phyloP scores from a whole-genome alignment of 2,797 vertebrate species.

The Phoxinus dragarum region DNA sequence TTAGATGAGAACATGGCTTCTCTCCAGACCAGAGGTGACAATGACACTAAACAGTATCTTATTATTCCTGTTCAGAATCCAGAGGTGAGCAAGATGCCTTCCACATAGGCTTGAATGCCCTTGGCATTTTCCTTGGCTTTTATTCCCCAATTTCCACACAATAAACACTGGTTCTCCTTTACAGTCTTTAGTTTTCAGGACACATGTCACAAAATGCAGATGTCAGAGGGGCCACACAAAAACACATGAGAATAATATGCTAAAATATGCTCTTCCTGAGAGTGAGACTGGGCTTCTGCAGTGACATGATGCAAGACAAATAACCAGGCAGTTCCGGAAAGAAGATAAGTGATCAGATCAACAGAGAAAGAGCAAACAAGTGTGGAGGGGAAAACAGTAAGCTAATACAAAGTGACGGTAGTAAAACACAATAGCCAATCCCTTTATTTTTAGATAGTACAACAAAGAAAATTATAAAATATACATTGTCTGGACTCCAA shows the following conservation, averaged over 20 bases:
- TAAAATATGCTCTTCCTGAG: neutral
- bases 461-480: neutral
- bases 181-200: neutral
- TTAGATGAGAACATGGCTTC: conserved; percentile 60
- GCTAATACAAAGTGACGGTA: neutral
- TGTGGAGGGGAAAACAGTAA: neutral
- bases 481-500: neutral
- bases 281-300: neutral
- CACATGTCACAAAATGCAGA: neutral
- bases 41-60: conserved; percentile 20
- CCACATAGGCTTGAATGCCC: neutral
- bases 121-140: neutral
- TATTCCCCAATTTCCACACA: neutral
- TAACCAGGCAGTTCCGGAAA: conserved; percentile 9
- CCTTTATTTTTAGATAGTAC: neutral
- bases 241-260: neutral
- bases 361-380: neutral
- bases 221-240: neutral
- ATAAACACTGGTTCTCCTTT: neutral
- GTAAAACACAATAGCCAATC: neutral
- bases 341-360: conserved; percentile 44
- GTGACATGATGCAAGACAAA: conserved; percentile 43
- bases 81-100: neutral
- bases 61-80: conserved; percentile 19
- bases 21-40: conserved; percentile 16